Evolutionary conservation across 2,797 vertebrate genomes (phyloP), one percentile per base, ranked within the genome.

Genomic region (Sparus aurata): DNA sequence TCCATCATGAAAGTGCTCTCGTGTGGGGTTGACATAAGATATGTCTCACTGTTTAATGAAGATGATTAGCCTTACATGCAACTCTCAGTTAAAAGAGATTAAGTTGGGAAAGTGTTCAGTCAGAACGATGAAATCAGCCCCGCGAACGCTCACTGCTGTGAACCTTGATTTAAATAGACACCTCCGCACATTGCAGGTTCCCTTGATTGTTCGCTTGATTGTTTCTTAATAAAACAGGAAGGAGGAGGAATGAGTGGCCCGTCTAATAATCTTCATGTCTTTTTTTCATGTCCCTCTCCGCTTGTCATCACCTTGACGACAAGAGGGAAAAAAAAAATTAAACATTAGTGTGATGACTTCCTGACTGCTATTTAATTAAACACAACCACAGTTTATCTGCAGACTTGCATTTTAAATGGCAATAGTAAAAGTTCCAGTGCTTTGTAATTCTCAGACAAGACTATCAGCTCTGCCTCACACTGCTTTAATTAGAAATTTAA

Each of bases 331-430:
- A 77, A 78, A 67, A 61, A 23, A 2, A 65, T 80, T 17, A 53
- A 68, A 77, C 81, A 73, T 74, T 47, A 69, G 46, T 23, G 69
- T 81, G 78, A 89, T 67, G 68, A 87, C 63, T 84, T 85, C 73
- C 80, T 77, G 86, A 83, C 85, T 82, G 84, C 77, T 52, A 54
- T 83, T 85, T 92, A 91, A 91, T 92, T 83, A 87, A 90, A 88
- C 49, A 11, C 75, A 85, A 66, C 57, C 68, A 43, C 18, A 62
- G 62, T 89, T 91, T 84, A 80, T 85, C 74, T 22, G 50, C 43
- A 73, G 69, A 82, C 80, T 55, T 66, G 53, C 68, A 66, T 77
- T 87, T 87, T 86, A 86, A 87, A 79, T 82, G 41, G 75, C 66
- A 86, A 75, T 63, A 64, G 68, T 76, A 67, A 84, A 85, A 87